Percentiles rank a stretch among this genome's conserved stretches.
Evolutionary conservation across 2,113 vertebrate species (phyloP).

Genomic region (Sinosuthora webbiana): DNA sequence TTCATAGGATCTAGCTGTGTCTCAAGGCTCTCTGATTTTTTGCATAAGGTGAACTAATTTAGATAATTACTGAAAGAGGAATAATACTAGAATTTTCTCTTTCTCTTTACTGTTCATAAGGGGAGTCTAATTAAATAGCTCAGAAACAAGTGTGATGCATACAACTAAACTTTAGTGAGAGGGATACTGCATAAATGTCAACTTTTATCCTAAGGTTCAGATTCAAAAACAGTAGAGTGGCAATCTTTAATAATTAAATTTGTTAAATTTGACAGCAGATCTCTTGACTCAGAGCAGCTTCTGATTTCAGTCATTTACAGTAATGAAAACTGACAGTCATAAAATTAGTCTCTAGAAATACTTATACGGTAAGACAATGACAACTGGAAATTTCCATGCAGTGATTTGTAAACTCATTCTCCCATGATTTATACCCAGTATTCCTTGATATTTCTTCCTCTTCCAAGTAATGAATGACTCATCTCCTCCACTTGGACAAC

Average conservation of each 20-base stretch:
- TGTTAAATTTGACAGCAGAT: neutral
- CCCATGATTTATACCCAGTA: neutral
- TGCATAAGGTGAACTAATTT: neutral
- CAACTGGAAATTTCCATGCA: neutral
- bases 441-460: neutral
- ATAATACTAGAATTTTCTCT: neutral
- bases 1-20: neutral
- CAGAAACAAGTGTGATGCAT: neutral
- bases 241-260: neutral
- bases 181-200: neutral
- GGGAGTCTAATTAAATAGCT: neutral
- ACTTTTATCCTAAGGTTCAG: neutral
- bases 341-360: neutral
- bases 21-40: neutral
- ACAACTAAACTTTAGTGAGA: neutral
- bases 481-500: neutral
- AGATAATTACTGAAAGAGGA: neutral
- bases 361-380: neutral
- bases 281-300: neutral
- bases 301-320: neutral
- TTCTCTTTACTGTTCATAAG: neutral
- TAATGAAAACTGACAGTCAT: conserved; percentile 9
- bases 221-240: neutral
- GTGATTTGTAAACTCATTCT: neutral
- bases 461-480: neutral